Evolutionary conservation across 2,113 vertebrate genomes (phyloP).

Genomic region (Nipponia nippon): DNA sequence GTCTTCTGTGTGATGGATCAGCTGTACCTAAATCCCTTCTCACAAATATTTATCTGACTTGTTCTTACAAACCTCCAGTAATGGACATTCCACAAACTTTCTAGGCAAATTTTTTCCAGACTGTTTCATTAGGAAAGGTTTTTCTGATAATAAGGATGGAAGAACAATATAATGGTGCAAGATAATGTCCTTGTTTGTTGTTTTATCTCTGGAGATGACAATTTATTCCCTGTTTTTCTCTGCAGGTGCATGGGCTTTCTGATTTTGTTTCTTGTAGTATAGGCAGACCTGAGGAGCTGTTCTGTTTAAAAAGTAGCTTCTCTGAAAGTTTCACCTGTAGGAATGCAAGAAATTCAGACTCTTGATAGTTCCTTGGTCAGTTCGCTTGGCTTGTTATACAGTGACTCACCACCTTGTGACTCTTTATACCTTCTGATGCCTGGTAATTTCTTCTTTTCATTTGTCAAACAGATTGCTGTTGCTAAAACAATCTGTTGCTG

Average conservation of each 20-base stretch:
- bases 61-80: neutral
- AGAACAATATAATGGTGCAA: neutral
- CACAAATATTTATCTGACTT: neutral
- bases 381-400: neutral
- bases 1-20: neutral
- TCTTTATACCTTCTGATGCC: neutral
- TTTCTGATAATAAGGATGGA: neutral
- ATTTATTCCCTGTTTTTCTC: neutral
- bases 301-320: neutral
- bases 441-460: neutral
- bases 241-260: neutral
- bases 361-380: neutral
- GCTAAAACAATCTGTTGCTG: neutral
- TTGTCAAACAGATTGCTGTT: conserved; percentile 15
- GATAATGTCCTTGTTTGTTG: neutral
- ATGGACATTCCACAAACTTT: neutral
- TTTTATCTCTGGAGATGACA: neutral
- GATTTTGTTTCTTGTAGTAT: neutral
- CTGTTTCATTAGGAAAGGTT: neutral
- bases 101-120: neutral
- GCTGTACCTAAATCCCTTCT: neutral
- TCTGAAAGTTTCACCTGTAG: neutral
- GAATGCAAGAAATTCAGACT: neutral
- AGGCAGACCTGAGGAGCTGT: neutral
- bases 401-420: conserved; percentile 26